These are phyloP conservation scores for Drosophila atroscutellata DNA, from an alignment of 2,888 invertebrate species.

Conservation along the genomic window DNA sequence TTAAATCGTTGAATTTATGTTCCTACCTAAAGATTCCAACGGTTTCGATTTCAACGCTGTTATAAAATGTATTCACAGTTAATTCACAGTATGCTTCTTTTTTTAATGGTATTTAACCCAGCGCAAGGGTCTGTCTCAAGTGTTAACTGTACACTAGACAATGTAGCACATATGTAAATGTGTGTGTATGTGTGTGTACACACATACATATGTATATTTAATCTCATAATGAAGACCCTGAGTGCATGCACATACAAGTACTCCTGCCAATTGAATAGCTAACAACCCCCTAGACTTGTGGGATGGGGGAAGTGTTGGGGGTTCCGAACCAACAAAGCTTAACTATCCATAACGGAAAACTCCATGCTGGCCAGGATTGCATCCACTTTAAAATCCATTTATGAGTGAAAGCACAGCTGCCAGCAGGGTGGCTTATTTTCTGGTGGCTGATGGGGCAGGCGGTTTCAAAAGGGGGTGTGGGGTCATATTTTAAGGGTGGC, in stretches of 20 bases:
- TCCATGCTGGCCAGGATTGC: conserved; percentile 55
- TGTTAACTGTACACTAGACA: conserved; percentile 52
- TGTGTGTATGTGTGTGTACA: conserved; percentile 8
- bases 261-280: conserved; percentile 59
- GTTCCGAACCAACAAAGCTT: conserved; percentile 21
- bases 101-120: conserved; percentile 15
- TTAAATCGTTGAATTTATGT: conserved; percentile 7
- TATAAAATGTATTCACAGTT: conserved; percentile 7
- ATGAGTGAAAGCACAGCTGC: conserved; percentile 60
- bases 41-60: conserved; percentile 18
- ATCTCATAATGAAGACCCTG: conserved; percentile 71
- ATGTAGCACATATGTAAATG: conserved; percentile 14
- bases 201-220: conserved; percentile 57
- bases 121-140: conserved; percentile 53
- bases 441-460: background rate
- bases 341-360: conserved; percentile 40
- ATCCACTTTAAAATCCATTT: conserved; percentile 77
- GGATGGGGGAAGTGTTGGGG: background rate
- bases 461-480: background rate
- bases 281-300: conserved; percentile 33
- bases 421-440: conserved; percentile 32
- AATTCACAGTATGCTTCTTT: conserved; percentile 6
- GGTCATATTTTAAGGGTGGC: conserved; percentile 39
- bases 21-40: background rate
- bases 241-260: conserved; percentile 50